Evolutionary conservation across 2,888 invertebrate species (phyloP), one percentile per base, ranked within the genome.

Genomic region (Syritta pipiens): DNA sequence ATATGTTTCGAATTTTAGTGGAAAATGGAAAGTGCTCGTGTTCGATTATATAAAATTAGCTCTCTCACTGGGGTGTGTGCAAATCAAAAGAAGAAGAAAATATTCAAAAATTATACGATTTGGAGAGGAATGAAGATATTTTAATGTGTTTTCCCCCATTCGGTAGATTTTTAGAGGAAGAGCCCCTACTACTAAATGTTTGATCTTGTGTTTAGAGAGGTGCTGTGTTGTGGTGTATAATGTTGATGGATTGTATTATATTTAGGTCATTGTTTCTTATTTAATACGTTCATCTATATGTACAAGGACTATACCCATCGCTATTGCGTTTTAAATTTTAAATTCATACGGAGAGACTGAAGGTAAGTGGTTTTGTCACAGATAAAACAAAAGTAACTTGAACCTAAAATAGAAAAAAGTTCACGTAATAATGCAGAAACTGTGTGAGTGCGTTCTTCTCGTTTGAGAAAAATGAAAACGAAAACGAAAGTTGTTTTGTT

Each of bases 31-130:
- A 74, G 72, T 79, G 67, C 74, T 28, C 62, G 62, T 37, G 57
- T 74, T 44, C 68, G 79, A 79, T 79, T 79, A 79, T 79, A 79
- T 79, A 79, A 79, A 79, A 79, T 79, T 68, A 74, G 68, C 62
- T 68, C 62, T 67, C 79, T 62, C 51, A 51, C 35, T 69, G 49
- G 74, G 65, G 65, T 74, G 79, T 79, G 72, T 74, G 74, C 62
- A 74, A 55, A 67, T 67, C 49, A 49, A 67, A 60, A 60, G 22
- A 71, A 65, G 35, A 67, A 22, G 48, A 67, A 68, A 72, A 72
- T 67, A 60, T 68, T 67, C 35, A 55, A 67, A 67, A 67, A 79
- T 67, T 60, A 44, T 60, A 49, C 60, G 40, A 62, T 79, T 79
- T 62, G 67, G 79, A 72, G 60, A 60, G 77, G 49, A 72, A 67